Evolutionary conservation across 2,888 invertebrate genomes (phyloP).

Genomic region (Trimorus sp.): DNA sequence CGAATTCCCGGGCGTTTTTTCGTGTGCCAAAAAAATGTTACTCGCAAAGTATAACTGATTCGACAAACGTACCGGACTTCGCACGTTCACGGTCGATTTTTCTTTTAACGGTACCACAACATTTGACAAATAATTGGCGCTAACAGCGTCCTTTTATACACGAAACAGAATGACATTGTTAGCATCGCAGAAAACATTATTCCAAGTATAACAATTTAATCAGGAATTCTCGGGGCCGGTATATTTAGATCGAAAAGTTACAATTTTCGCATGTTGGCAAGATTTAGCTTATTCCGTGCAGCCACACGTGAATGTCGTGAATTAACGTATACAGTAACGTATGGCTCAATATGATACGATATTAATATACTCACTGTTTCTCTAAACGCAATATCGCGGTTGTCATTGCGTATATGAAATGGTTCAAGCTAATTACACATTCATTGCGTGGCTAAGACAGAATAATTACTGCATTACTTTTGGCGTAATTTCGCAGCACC

Average conservation of each 20-base stretch:
- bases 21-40: conserved; percentile 19
- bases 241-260: conserved; percentile 17
- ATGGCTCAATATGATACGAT: conserved; percentile 35
- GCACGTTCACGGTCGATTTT: too few relatives aligned
- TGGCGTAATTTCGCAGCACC: conserved; percentile 6
- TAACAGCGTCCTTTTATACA: too few relatives aligned
- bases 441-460: conserved; percentile 27
- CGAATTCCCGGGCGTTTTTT: conserved; percentile 26
- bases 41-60: too few relatives aligned
- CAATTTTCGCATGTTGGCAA: conserved; percentile 26
- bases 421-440: conserved; percentile 27
- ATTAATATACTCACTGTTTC: conserved; percentile 34
- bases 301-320: conserved; percentile 23
- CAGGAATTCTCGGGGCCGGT: too few relatives aligned
- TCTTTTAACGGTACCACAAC: too few relatives aligned
- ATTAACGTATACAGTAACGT: conserved; percentile 26
- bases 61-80: too few relatives aligned
- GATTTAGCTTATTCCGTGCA: conserved; percentile 27
- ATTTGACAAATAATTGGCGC: too few relatives aligned
- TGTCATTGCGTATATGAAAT: conserved; percentile 26
- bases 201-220: too few relatives aligned
- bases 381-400: conserved; percentile 22
- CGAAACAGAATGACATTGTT: too few relatives aligned
- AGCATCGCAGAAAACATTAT: too few relatives aligned
- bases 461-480: conserved; percentile 26